These are phyloP conservation scores for Xestia rhomboidea DNA, from an alignment of 2,888 invertebrate genomes.

Conservation along the genomic window DNA sequence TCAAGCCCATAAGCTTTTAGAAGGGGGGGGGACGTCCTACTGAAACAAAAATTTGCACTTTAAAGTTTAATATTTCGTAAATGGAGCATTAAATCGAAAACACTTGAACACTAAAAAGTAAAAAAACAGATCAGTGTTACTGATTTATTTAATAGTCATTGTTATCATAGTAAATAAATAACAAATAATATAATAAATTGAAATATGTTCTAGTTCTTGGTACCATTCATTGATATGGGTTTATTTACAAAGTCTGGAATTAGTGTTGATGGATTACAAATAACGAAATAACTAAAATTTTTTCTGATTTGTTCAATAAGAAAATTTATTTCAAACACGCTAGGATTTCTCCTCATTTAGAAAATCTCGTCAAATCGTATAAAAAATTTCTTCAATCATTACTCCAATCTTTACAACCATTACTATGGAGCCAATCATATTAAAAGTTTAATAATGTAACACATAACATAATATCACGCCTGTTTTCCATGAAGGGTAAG, in stretches of 20 bases:
- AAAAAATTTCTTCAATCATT: too few relatives aligned
- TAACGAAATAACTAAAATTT: neutral
- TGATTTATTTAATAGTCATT: constrained; percentile 1
- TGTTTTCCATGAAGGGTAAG: too few relatives aligned
- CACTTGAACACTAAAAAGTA: too few relatives aligned
- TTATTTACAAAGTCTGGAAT: neutral
- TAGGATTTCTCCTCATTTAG: neutral
- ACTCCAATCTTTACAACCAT: too few relatives aligned
- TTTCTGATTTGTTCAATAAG: neutral
- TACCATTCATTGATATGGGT: neutral
- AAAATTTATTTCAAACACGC: neutral
- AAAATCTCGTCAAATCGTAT: neutral
- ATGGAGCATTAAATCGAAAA: too few relatives aligned
- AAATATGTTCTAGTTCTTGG: neutral
- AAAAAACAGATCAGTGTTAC: neutral
- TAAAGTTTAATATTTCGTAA: too few relatives aligned
- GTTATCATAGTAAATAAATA: neutral
- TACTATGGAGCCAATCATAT: too few relatives aligned
- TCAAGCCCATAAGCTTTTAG: too few relatives aligned
- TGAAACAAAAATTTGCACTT: too few relatives aligned
- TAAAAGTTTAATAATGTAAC: too few relatives aligned
- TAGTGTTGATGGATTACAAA: neutral
- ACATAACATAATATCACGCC: too few relatives aligned
- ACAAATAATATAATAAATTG: neutral
- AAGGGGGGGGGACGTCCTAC: too few relatives aligned